phyloP scores from a whole-genome alignment of 2,113 vertebrate genomes.

The Sylvilagus bachmani region DNA sequence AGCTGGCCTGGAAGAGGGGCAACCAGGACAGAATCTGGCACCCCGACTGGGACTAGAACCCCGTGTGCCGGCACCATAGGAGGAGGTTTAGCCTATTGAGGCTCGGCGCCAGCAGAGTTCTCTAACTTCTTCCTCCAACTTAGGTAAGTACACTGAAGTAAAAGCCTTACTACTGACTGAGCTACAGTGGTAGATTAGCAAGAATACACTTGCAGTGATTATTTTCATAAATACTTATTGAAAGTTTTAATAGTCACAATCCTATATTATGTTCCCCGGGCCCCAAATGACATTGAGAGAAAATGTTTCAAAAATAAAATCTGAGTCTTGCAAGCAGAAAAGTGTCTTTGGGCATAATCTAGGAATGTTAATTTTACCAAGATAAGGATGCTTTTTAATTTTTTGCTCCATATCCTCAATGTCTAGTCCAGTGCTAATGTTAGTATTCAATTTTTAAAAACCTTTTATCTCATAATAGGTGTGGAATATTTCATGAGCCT shows the following conservation, averaged over 20 bases:
- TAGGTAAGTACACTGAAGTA: not conserved
- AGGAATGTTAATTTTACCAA: conserved; percentile 15
- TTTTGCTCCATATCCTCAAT: not conserved
- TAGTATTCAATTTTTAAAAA: conserved; percentile 11
- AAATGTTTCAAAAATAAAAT: conserved; percentile 20
- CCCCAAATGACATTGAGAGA: not conserved
- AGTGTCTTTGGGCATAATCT: not conserved
- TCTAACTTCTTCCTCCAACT: not conserved
- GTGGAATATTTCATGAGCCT: conserved; percentile 43
- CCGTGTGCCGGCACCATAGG: no score
- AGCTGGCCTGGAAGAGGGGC: no score
- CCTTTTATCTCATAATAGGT: not conserved
- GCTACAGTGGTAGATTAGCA: not conserved
- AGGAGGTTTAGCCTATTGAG: no score
- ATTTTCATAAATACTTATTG: not conserved
- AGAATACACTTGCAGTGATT: not conserved
- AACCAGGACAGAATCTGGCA: no score
- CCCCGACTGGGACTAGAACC: no score
- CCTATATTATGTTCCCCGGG: not conserved
- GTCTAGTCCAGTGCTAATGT: not conserved
- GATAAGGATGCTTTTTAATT: not conserved
- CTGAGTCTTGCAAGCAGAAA: not conserved
- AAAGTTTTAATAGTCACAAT: not conserved
- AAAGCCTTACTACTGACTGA: not conserved
- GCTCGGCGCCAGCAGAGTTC: no score